Evolutionary conservation across 1,140 invertebrate genomes (phyloP), one percentile per base, ranked within the genome.

Genomic region (Harpegnathos saltator): DNA sequence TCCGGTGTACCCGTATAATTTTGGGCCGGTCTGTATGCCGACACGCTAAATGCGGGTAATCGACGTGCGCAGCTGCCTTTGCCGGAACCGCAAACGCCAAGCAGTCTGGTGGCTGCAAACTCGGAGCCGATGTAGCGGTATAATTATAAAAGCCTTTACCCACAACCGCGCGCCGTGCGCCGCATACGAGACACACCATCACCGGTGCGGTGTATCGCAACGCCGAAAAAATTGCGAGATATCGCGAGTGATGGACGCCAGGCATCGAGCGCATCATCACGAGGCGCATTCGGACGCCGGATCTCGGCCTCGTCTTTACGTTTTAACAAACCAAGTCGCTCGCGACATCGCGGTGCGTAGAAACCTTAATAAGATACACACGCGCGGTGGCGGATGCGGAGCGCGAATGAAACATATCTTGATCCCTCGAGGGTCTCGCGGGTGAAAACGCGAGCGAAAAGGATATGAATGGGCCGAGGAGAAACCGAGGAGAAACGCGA

Each of bases 81-180:
- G 89, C 86, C 83, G 83, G 90, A 90, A 91, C 75, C 78, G 74
- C 82, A 72, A 90, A 91, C 91, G 91, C 91, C 91, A 91, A 90
- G 90, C 91, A 91, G 91, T 91, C 91, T 91, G 88, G 84, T 58
- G 59, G 66, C 52, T 56, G 62, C 56, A 19, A 77, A 33, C 59
- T 7, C 33, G 48, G 29, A 26, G 63, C 63, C 52, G 75, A 69
- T 80, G 38, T 44, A 63, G 52, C 65, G 26, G 65, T 11, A 65
- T 52, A 80, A 69, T 80, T 80, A 58, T 69, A 58, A 80, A 19
- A 80, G 65, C 11, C 74, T 68, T 68, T 78, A 68, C 61, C 22
- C 50, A 78, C 74, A 54, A 44, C 26, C 15, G 63, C 19, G 38
- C 26, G 22, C 26, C 24, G 75, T 65, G 61, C 29, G 29, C 29